Percentiles rank a stretch among this genome's conserved stretches.
Evolutionary conservation across 2,797 vertebrate species (phyloP).

Genomic region (Hybognathus amarus): DNA sequence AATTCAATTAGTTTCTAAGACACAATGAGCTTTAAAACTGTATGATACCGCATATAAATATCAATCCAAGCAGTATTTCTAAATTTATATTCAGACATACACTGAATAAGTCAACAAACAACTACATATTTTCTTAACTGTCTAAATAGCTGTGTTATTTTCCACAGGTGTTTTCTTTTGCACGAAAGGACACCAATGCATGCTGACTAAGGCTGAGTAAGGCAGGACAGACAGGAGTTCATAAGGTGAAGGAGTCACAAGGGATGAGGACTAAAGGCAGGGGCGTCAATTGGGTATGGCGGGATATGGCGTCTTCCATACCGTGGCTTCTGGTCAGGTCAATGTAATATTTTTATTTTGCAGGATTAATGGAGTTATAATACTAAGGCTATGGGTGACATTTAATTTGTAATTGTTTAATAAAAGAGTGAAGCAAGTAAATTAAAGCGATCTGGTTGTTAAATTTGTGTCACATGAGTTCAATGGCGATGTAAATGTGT

Average conservation of each 20-base stretch:
- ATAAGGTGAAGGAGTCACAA: conserved; percentile 30
- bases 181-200: conserved; percentile 91
- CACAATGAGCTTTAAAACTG: conserved; percentile 69
- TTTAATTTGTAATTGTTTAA: no score
- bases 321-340: no score
- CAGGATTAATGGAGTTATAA: no score
- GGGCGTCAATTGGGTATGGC: no score
- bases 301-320: no score
- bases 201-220: conserved; percentile 85
- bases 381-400: no score
- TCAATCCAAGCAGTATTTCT: conserved; percentile 76
- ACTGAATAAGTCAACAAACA: conserved; percentile 80
- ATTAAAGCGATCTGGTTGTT: no score
- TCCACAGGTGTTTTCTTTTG: conserved; percentile 67
- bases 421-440: no score
- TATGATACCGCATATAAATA: conserved; percentile 71
- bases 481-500: no score
- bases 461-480: no score
- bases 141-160: conserved; percentile 64
- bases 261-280: conserved; percentile 35
- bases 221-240: conserved; percentile 66
- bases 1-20: conserved; percentile 81
- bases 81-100: conserved; percentile 76
- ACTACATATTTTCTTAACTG: conserved; percentile 68
- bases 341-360: no score